Evolutionary conservation across 2,113 vertebrate genomes (phyloP).

Genomic region (Pluvianellus socialis): DNA sequence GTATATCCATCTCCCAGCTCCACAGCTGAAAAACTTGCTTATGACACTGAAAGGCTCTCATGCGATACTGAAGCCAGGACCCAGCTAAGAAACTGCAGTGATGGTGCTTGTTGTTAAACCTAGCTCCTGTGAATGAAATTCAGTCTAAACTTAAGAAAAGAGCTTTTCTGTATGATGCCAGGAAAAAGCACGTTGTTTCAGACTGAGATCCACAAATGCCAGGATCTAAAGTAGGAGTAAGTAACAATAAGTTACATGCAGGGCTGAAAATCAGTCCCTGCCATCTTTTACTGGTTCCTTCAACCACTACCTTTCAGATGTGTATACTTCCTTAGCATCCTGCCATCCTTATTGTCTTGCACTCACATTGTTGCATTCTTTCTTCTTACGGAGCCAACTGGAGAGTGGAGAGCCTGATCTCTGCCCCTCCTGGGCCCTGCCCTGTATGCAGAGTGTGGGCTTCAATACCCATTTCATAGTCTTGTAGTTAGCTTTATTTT

Average conservation of each 20-base stretch:
- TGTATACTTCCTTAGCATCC: neutral
- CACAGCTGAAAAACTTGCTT: neutral
- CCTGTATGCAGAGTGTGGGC: neutral
- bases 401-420: neutral
- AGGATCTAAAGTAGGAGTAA: neutral
- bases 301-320: rapidly evolving
- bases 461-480: neutral
- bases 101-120: neutral
- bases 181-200: neutral
- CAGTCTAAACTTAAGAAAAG: neutral
- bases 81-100: neutral
- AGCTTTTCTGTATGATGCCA: neutral
- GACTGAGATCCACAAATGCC: neutral
- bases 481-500: neutral
- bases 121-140: neutral
- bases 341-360: neutral
- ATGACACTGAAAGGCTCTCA: neutral
- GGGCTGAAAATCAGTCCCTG: neutral
- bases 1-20: neutral
- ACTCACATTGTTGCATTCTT: neutral
- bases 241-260: neutral
- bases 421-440: neutral
- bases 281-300: neutral
- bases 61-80: neutral
- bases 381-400: neutral